These are phyloP conservation scores for Melipona beecheii DNA, from an alignment of 2,888 invertebrate genomes.

Conservation along the genomic window DNA sequence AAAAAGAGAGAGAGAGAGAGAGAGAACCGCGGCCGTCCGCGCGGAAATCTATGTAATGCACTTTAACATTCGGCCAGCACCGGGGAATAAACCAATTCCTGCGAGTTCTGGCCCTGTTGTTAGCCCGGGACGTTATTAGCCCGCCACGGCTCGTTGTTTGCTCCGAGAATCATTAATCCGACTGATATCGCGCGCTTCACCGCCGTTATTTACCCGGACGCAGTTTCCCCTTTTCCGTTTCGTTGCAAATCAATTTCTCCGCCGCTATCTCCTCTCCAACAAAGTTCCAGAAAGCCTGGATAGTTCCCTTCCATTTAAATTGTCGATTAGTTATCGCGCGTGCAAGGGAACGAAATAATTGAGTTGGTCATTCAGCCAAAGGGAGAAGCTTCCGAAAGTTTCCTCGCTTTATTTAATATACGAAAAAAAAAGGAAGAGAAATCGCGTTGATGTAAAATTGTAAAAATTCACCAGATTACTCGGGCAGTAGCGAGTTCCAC, in stretches of 20 bases:
- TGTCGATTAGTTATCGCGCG: not conserved
- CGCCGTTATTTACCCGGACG: slow-evolving; percentile 8
- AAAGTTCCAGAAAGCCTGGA: not conserved
- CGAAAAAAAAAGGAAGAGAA: no score
- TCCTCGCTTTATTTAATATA: no score
- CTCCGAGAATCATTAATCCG: slow-evolving; percentile 41
- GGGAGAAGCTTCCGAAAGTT: not conserved
- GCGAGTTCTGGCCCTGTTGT: slow-evolving; percentile 21
- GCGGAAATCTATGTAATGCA: slow-evolving; percentile 42
- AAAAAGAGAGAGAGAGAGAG: not conserved
- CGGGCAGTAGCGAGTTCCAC: no score
- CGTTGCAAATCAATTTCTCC: not conserved
- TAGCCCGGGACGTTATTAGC: slow-evolving; percentile 34
- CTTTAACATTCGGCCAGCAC: slow-evolving; percentile 41
- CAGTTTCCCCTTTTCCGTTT: not conserved
- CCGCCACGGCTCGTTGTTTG: slow-evolving; percentile 25
- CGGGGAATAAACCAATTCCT: slow-evolving; percentile 38
- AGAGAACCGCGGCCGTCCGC: not conserved
- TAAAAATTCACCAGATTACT: no score
- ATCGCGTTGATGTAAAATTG: no score
- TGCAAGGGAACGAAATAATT: not conserved
- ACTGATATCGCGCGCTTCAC: slow-evolving; percentile 25
- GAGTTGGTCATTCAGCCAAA: not conserved
- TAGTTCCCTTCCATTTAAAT: not conserved
- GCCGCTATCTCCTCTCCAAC: not conserved